A percentile compares a stretch with the other conserved stretches of the same genome.
Evolutionary conservation across 2,888 invertebrate species (phyloP).

Genomic region (Lasioglossum lativentre): DNA sequence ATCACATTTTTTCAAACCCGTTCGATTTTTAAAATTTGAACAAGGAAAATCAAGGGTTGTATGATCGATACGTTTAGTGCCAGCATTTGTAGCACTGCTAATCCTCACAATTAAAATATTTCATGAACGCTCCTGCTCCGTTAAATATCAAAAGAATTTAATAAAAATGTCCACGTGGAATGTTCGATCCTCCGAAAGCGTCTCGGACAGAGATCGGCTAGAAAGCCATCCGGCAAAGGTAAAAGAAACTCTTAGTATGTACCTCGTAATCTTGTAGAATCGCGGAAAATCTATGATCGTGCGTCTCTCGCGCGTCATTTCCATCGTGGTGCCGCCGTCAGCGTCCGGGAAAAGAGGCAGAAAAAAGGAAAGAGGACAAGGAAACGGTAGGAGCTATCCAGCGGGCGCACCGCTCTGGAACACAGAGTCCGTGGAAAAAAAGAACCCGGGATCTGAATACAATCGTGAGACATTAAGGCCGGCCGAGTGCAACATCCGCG

Average conservation of each 20-base stretch:
- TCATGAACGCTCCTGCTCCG: too few relatives aligned
- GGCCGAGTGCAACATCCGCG: conserved; percentile 60
- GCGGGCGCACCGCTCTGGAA: conserved; percentile 47
- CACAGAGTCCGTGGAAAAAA: conserved; percentile 55
- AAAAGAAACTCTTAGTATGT: too few relatives aligned
- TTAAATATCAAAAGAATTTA: too few relatives aligned
- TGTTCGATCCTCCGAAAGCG: neutral
- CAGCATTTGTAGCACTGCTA: too few relatives aligned
- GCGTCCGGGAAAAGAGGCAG: neutral
- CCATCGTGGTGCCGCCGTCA: conserved; percentile 12
- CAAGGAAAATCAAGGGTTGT: too few relatives aligned
- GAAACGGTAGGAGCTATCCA: conserved; percentile 46
- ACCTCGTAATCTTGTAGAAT: neutral
- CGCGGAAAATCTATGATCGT: neutral
- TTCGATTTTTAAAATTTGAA: too few relatives aligned
- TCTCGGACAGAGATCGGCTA: neutral
- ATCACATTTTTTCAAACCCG: too few relatives aligned
- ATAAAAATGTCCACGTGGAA: too few relatives aligned
- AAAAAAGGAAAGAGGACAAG: conserved; percentile 36
- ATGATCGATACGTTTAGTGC: too few relatives aligned
- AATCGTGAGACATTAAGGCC: conserved; percentile 69
- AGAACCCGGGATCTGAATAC: conserved; percentile 68
- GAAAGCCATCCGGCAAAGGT: neutral
- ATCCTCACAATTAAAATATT: too few relatives aligned
- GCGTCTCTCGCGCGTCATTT: conserved; percentile 25